phyloP scores from a whole-genome alignment of 2,888 invertebrate genomes.

The Idaea dimidiata region DNA sequence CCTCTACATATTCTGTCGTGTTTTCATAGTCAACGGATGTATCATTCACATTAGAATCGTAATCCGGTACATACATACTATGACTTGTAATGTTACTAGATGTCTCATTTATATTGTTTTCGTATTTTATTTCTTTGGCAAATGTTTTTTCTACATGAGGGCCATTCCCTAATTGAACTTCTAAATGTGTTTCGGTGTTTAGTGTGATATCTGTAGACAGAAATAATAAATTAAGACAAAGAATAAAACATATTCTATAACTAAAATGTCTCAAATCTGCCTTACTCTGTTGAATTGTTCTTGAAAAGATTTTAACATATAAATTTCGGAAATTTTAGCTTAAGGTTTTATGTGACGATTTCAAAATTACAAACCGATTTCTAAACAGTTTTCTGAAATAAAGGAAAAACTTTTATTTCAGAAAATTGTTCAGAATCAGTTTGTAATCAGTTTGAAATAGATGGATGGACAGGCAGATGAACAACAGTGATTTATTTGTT shows the following conservation, averaged over 20 bases:
- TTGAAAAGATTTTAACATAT: too few relatives aligned
- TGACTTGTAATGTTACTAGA: not conserved
- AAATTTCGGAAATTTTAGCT: too few relatives aligned
- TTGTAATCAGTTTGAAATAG: too few relatives aligned
- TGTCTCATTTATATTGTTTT: not conserved
- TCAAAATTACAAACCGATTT: too few relatives aligned
- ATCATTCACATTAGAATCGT: not conserved
- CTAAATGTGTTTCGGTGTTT: not conserved
- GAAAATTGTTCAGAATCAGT: too few relatives aligned
- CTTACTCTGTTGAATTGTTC: too few relatives aligned
- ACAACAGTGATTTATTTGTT: too few relatives aligned
- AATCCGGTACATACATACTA: not conserved
- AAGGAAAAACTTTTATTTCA: too few relatives aligned
- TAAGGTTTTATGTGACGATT: too few relatives aligned
- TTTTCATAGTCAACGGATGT: not conserved
- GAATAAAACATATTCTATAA: not conserved
- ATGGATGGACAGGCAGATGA: too few relatives aligned
- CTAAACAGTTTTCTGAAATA: too few relatives aligned
- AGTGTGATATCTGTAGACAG: not conserved
- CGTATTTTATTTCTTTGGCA: not conserved
- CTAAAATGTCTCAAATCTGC: not conserved
- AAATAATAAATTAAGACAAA: not conserved
- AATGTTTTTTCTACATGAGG: not conserved
- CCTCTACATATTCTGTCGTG: not conserved
- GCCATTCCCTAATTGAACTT: not conserved